Conservation (phyloP, 2,113 vertebrate species). For the Ochotona princeps region DNA sequence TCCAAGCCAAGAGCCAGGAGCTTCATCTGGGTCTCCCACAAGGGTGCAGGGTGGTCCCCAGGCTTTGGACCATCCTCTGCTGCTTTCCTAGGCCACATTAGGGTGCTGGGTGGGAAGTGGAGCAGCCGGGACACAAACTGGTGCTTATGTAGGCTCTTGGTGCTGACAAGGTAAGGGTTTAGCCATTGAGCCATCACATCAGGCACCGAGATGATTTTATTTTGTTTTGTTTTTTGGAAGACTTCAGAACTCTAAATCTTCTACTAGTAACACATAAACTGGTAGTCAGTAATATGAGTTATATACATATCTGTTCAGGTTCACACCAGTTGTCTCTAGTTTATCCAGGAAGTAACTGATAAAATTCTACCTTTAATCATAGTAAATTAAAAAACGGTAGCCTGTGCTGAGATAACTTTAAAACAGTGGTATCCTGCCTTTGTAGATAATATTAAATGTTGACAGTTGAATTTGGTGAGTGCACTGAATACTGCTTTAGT, state of each 20-base stretch:
- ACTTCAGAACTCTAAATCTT: not conserved
- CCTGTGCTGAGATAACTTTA: not conserved
- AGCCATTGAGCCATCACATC: too few species aligned
- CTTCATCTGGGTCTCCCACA: too few species aligned
- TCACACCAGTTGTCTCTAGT: not conserved
- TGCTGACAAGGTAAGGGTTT: too few species aligned
- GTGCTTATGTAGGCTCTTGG: too few species aligned
- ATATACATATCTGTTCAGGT: not conserved
- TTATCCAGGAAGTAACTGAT: not conserved
- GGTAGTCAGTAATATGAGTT: not conserved
- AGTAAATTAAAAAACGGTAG: not conserved
- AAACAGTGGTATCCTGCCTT: not conserved
- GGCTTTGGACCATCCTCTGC: too few species aligned
- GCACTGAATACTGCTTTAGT: not conserved
- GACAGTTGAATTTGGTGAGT: not conserved
- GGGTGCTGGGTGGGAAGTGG: too few species aligned
- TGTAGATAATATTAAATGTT: not conserved
- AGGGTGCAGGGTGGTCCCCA: too few species aligned
- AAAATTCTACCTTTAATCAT: not conserved
- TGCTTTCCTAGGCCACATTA: too few species aligned
- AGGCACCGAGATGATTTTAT: too few species aligned
- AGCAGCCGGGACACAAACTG: too few species aligned
- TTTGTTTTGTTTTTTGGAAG: slow-evolving; percentile 4
- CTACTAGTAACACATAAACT: not conserved
- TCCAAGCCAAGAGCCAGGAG: too few species aligned